Base-by-base conservation (phyloP, 2,797 vertebrate species). In the Benthosema pterotum region DNA sequence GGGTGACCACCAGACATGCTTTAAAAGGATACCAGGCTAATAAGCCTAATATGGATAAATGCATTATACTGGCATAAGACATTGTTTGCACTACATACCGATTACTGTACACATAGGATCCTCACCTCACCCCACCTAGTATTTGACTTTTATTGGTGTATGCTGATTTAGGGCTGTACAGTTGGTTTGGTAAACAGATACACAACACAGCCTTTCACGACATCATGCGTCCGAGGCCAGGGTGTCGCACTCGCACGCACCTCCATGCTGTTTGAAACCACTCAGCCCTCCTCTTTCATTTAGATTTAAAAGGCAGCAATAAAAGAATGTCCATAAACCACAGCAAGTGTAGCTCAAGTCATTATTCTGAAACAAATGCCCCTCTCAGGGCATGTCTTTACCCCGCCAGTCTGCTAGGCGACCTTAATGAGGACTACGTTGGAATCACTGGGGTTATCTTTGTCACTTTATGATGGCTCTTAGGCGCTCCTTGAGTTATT, bases 291-390 rank as follows among this genome's bases (percentile, higher is more conserved):
- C 85, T 84, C 90, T 92, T 89, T 93, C 88, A 93, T 93, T 93
- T 90, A 78, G 80, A 89, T 92, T 93, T 92, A 87, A 92, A 90
- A 83, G 32, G 88, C 84, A 71, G 83, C 89, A 75, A 84, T 93
- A 93, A 94, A 94, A 93, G 83, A 85, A 88, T 74, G 74, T 75
- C 71, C 72, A 86, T 92, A 91, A 92, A 92, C 87, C 86, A 85
- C 80, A 83, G 91, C 82, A 88, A 90, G 85, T 88, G 84, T 90
- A 89, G 84, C 87, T 82, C 82, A 80, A 79, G 77, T 84, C 74
- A 86, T 88, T 84, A 88, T 86, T 87, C 78, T 80, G 57, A 81
- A 79, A 83, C 82, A 86, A 90, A 83, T 80, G 63, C 52, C 65
- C 25, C 69, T 42, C 80, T 80, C 42, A 14, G 46, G 42, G 57